phyloP scores from a whole-genome alignment of 2,888 invertebrate species.

The Sussaba pulchella region DNA sequence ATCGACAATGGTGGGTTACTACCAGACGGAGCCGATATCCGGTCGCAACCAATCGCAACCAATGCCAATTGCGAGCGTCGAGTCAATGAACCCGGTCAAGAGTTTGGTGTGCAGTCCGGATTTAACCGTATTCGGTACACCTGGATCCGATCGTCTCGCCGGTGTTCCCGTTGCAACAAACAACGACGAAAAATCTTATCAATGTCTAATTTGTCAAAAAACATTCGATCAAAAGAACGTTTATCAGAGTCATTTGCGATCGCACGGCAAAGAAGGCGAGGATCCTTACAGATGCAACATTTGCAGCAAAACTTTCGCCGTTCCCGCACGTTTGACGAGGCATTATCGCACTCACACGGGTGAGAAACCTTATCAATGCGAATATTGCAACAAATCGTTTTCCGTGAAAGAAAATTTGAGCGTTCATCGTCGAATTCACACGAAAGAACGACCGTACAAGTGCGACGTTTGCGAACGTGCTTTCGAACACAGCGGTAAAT shows the following conservation, averaged over 20 bases:
- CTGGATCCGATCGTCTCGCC: constrained; percentile 64
- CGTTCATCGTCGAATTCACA: constrained; percentile 94
- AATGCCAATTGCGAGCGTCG: constrained; percentile 68
- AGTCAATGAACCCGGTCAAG: constrained; percentile 83
- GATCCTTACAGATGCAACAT: constrained; percentile 96
- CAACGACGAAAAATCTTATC: constrained; percentile 84
- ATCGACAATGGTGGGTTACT: constrained; percentile 77
- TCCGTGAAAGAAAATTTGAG: constrained; percentile 97
- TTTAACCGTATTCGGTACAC: constrained; percentile 84
- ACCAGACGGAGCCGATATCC: constrained; percentile 71
- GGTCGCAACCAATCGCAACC: constrained; percentile 65
- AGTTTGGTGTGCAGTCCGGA: constrained; percentile 88
- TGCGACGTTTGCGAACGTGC: constrained; percentile 95
- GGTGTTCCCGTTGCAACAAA: constrained; percentile 56
- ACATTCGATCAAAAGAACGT: constrained; percentile 91
- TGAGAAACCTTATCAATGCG: constrained; percentile 95
- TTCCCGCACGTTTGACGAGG: constrained; percentile 93
- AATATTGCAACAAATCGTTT: constrained; percentile 96
- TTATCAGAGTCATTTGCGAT: constrained; percentile 89
- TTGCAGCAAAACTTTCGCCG: constrained; percentile 95
- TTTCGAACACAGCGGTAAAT: constrained; percentile 95
- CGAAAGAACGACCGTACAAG: constrained; percentile 95
- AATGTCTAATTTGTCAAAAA: constrained; percentile 90
- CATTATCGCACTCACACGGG: constrained; percentile 96
- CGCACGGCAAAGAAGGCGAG: constrained; percentile 87